Evolutionary conservation across 2,113 vertebrate genomes (phyloP).

Genomic region (Phaethornis superciliosus): DNA sequence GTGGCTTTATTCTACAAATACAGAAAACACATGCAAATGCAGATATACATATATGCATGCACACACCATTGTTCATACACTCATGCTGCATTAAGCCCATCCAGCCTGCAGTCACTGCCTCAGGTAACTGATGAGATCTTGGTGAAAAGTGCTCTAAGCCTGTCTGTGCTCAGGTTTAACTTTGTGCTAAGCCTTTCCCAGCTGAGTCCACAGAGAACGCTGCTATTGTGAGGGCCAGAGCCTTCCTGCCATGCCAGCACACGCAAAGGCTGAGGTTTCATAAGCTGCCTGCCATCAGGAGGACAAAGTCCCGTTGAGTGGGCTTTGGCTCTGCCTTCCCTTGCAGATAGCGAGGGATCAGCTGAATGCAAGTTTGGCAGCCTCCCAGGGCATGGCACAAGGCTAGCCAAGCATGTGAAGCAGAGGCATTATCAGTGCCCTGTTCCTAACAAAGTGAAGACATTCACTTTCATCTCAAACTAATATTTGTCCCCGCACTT

Average conservation of each 20-base stretch:
- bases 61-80: accelerated
- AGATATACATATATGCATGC: accelerated
- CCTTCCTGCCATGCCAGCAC: neutral
- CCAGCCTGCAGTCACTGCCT: accelerated
- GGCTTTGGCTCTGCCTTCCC: slow-evolving; percentile 44
- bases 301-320: slow-evolving; percentile 50
- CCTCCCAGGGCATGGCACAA: slow-evolving; percentile 57
- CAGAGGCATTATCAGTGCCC: neutral
- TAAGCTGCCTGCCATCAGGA: slow-evolving; percentile 22
- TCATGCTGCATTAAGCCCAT: neutral
- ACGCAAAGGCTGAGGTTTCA: neutral
- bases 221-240: neutral
- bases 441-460: slow-evolving; percentile 42
- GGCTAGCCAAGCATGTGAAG: slow-evolving; percentile 42
- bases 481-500: slow-evolving; percentile 38
- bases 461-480: slow-evolving; percentile 39
- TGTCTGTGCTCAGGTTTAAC: neutral
- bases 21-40: neutral
- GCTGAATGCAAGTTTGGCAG: slow-evolving; percentile 41
- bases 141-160: neutral
- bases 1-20: neutral
- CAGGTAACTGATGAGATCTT: neutral
- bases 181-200: neutral
- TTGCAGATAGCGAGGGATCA: slow-evolving; percentile 47
- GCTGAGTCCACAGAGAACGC: neutral